These are phyloP conservation scores for Drosophila teissieri DNA, from an alignment of 1,140 invertebrate genomes.

Conservation along the genomic window DNA sequence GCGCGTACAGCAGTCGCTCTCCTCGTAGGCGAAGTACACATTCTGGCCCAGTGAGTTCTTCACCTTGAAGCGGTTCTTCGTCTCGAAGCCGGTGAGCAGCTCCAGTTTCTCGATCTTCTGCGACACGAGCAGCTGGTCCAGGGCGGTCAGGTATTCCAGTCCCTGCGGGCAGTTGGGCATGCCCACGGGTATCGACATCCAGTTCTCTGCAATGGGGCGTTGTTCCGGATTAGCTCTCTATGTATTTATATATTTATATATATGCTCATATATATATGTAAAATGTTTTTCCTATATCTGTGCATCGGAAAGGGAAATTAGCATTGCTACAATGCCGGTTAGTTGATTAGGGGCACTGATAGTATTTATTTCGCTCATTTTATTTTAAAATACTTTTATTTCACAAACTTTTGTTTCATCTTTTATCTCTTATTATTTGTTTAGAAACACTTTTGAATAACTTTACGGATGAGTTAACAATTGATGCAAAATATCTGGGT, in stretches of 20 bases:
- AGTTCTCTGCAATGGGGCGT: conserved; percentile 48
- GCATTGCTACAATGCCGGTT: conserved; percentile 17
- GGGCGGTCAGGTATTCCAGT: conserved; percentile 94
- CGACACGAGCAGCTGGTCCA: conserved; percentile 94
- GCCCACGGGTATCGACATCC: conserved; percentile 85
- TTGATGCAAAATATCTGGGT: not conserved
- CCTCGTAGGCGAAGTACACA: conserved; percentile 92
- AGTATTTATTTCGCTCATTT: no score
- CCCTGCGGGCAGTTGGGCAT: conserved; percentile 92
- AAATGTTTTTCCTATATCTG: no score
- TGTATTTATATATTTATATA: not conserved
- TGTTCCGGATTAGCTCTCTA: conserved; percentile 19
- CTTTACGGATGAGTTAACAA: no score
- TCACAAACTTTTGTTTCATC: no score
- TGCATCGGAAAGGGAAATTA: not conserved
- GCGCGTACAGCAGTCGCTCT: conserved; percentile 90
- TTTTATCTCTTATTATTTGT: no score
- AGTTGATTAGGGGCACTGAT: no score
- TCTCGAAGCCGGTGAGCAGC: conserved; percentile 92
- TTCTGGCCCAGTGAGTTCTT: conserved; percentile 91
- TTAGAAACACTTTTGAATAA: no score
- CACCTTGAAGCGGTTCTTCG: conserved; percentile 92
- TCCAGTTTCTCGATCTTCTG: conserved; percentile 94
- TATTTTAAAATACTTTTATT: no score
- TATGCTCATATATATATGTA: not conserved